Base-by-base conservation (phyloP, 2,888 invertebrate genomes). In the Drosophila incognita region DNA sequence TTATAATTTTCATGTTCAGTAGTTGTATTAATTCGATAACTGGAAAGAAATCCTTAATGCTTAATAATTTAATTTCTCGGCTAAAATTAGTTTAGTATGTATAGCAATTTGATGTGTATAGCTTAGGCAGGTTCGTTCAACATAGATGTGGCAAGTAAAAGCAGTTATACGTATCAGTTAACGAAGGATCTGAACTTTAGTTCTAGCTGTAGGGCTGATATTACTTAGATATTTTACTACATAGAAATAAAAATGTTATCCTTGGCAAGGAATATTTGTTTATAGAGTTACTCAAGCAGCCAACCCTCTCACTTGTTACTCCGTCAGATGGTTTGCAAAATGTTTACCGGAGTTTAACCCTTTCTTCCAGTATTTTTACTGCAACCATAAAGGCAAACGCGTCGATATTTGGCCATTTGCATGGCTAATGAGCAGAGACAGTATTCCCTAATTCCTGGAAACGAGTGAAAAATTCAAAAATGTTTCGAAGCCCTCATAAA, bases 371-470 rank as follows among this genome's bases (percentile, higher is more conserved):
- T 27, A 48, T 65, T 58, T 76, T 54, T 33, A 59, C 8, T 27
- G 18, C 63, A 51, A 7, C 54, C 52, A 71, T 81, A 83, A 77
- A 83, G 29, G 18, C 13, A 40, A 61, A 67, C 31, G 24, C 40
- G 27, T 48, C 40, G 38, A 64, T 42, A 54, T 77, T 61, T 79
- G 73, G 59, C 63, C 71, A 74, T 81, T 81, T 52, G 49, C 59
- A 31, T 27, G 38, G 33, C 73, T 86, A 81, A 82, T 80, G 74
- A 68, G 29, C 63, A 62, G 54, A n/a, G 18, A 46, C n/a, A 29
- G 35, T 15, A 42, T 87, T 79, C 86, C 29, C 10, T 40, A 4
- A 35, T 87, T 85, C 88, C 31, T 13, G 42, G 89, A 88, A 86
- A 31, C 46, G 13, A n/a, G 36, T 36, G n/a, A 54, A 48, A 8